Base-by-base conservation (phyloP, 2,797 vertebrate genomes). In the Bucorvus abyssinicus region DNA sequence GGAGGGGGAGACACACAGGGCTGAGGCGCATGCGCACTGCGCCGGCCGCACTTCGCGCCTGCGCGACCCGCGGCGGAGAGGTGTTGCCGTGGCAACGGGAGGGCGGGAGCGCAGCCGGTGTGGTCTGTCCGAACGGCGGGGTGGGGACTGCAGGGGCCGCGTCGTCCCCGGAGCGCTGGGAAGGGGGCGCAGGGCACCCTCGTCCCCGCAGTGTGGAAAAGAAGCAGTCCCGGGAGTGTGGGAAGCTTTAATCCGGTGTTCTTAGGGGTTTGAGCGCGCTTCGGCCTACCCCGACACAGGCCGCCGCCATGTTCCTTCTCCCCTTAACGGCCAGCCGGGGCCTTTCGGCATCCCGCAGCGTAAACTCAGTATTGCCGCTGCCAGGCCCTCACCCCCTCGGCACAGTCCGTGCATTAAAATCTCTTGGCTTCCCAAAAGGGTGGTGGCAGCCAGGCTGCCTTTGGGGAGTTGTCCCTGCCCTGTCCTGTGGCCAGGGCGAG, bases 181-280 rank as follows among this genome's bases (percentile, higher is more conserved):
- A 4, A 16, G 7, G 8, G 7, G n/a, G 5, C 6, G 1, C 4
- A 0, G 4, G 26, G 4, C 3, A 11, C 2, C 3, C 1, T 15
- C 6, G 13, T 13, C 22, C 4, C 6, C 3, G 21, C 36, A 2
- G 32, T 3, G 34, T 4, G 60, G 15, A 6, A 17, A 56, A 36
- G 7, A 0, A 30, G n/a, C 14, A 0, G 23, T 11, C 4, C 2
- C 1, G 9, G 30, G 14, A 0, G 12, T 0, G 10, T 6, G 30
- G 23, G 2, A 65, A 27, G 53, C 6, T 2, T 53, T 34, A 4
- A 10, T 49, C 6, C 1, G 44, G 5, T 34, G 83, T 68, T n/a
- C 24, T 74, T 59, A 30, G 1, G 10, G 38, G 9, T 53, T 45
- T 36, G 14, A 55, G 57, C 12, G 14, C 3, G 6, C 9, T 63